phyloP scores from a whole-genome alignment of 2,113 vertebrate species.

The Oceanodroma tethys region DNA sequence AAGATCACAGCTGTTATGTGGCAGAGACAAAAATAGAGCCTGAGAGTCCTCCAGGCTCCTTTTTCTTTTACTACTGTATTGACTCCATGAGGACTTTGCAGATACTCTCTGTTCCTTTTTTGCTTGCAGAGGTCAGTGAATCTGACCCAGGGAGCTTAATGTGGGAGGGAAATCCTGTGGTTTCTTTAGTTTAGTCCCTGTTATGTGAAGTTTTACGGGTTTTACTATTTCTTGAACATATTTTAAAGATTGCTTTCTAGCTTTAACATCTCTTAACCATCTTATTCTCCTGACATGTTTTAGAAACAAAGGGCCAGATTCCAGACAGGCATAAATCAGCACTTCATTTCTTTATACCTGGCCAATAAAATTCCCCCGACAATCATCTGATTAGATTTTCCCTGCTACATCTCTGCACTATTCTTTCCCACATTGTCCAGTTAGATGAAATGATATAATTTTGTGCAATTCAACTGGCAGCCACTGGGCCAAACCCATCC shows the following conservation, averaged over 20 bases:
- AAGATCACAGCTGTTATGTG: slow-evolving; percentile 7
- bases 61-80: neutral
- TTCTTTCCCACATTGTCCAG: neutral
- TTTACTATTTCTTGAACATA: neutral
- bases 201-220: neutral
- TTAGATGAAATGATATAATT: neutral
- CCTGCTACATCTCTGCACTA: neutral
- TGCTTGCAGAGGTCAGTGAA: neutral
- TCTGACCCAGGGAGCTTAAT: neutral
- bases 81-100: neutral
- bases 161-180: neutral
- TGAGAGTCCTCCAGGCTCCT: neutral
- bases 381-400: neutral
- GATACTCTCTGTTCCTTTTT: neutral
- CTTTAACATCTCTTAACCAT: neutral
- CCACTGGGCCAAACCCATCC: neutral
- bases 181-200: neutral
- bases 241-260: neutral
- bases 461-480: neutral
- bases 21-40: slow-evolving; percentile 36
- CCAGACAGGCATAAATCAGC: neutral
- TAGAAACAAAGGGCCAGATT: neutral
- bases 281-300: neutral
- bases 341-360: neutral
- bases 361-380: neutral